Evolutionary conservation across 2,888 invertebrate genomes (phyloP).

Genomic region (Meiosimyza platycephala): DNA sequence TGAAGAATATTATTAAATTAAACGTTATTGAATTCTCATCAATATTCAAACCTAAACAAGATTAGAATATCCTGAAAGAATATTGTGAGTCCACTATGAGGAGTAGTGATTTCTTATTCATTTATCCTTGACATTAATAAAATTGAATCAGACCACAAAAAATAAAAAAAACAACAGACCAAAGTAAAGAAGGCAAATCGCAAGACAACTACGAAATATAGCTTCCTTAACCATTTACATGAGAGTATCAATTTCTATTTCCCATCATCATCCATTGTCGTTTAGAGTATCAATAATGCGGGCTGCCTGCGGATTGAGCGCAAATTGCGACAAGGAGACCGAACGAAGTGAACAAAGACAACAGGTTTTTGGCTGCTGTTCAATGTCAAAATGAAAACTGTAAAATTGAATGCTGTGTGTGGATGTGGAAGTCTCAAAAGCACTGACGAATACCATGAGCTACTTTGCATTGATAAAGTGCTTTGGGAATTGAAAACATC

Average conservation of each 20-base stretch:
- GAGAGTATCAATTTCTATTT: slow-evolving; percentile 33
- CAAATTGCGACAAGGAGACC: slow-evolving; percentile 15
- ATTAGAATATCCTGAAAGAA: no score
- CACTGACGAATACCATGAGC: slow-evolving; percentile 33
- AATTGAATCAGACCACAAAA: neutral
- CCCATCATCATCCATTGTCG: slow-evolving; percentile 39
- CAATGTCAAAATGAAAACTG: neutral
- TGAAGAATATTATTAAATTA: no score
- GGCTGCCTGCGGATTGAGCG: slow-evolving; percentile 27
- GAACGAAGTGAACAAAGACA: no score
- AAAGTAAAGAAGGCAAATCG: neutral
- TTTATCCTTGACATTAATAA: slow-evolving; percentile 5
- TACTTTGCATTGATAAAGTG: slow-evolving; percentile 61
- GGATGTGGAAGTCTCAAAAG: neutral
- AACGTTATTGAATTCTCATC: no score
- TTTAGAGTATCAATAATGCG: slow-evolving; percentile 40
- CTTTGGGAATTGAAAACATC: slow-evolving; percentile 66
- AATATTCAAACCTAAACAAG: no score
- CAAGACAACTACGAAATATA: no score
- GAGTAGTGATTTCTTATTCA: neutral
- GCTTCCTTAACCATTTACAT: slow-evolving; percentile 4
- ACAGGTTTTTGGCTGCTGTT: no score
- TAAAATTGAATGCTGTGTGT: slow-evolving; percentile 35
- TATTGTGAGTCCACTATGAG: no score
- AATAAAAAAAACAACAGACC: neutral